Conservation (phyloP, 2,797 vertebrate genomes). For the Phrynocephalus vlangalii region DNA sequence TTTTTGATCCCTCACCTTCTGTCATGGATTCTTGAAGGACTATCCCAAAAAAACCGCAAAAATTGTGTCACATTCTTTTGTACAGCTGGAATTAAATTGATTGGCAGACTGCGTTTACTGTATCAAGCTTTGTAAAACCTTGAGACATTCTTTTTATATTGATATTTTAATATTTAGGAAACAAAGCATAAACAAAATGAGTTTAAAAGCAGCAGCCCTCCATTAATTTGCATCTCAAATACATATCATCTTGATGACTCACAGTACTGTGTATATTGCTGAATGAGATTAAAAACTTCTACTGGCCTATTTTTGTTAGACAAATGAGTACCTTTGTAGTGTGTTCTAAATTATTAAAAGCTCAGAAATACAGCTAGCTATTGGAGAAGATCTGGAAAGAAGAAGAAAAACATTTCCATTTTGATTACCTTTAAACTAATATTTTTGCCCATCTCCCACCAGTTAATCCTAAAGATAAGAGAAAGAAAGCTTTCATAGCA, state of each 20-base stretch:
- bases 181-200: constrained; percentile 26
- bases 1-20: background rate
- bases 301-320: constrained; percentile 26
- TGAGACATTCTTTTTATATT: constrained; percentile 25
- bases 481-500: background rate
- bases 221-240: constrained; percentile 39
- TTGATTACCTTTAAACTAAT: background rate
- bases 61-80: background rate
- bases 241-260: constrained; percentile 30
- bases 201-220: background rate
- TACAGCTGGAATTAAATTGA: constrained; percentile 16
- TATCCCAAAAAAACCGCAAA: background rate
- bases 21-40: background rate
- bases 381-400: background rate
- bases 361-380: background rate
- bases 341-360: constrained; percentile 13
- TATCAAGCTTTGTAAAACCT: constrained; percentile 18
- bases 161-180: constrained; percentile 33
- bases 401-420: background rate
- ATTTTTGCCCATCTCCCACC: background rate
- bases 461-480: background rate
- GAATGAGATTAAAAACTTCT: constrained; percentile 9
- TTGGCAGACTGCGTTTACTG: constrained; percentile 17
- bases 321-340: constrained; percentile 6
- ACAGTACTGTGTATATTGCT: constrained; percentile 4